A percentile compares a stretch with the other conserved stretches of the same genome.
phyloP scores from a whole-genome alignment of 2,888 invertebrate species.

The Leptogaster cylindrica region DNA sequence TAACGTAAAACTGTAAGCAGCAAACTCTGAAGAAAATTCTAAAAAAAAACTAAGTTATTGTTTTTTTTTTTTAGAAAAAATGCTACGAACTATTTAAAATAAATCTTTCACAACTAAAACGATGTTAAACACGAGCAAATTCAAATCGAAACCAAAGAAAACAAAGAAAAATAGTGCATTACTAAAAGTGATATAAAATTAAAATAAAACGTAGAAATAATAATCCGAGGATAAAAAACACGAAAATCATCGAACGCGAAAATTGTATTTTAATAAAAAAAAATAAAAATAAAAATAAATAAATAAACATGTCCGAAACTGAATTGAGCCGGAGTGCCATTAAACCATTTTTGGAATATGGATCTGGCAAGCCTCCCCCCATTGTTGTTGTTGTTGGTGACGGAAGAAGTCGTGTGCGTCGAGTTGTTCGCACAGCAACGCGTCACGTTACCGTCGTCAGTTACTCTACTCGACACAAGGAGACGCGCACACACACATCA shows the following conservation, averaged over 20 bases:
- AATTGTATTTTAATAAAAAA: too few relatives aligned
- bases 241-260: neutral
- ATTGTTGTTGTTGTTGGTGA: constrained; percentile 62
- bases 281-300: too few relatives aligned
- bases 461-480: constrained; percentile 61
- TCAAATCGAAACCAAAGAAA: constrained; percentile 32
- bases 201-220: constrained; percentile 4
- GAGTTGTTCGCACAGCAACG: constrained; percentile 61
- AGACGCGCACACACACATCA: constrained; percentile 61
- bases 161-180: constrained; percentile 7
- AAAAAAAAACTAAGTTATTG: too few relatives aligned
- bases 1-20: too few relatives aligned
- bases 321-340: constrained; percentile 5
- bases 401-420: constrained; percentile 60
- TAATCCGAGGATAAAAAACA: neutral
- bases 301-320: constrained; percentile 10
- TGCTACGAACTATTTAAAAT: constrained; percentile 18
- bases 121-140: constrained; percentile 23
- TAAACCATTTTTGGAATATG: constrained; percentile 60
- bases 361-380: constrained; percentile 58
- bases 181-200: constrained; percentile 21
- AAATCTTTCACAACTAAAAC: constrained; percentile 11
- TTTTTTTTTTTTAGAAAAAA: neutral
- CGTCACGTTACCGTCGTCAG: constrained; percentile 62
- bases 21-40: too few relatives aligned